Percentiles rank a stretch among this genome's conserved stretches.
Conservation (phyloP, 1,140 invertebrate species). For the Stegodyphus dumicola region DNA sequence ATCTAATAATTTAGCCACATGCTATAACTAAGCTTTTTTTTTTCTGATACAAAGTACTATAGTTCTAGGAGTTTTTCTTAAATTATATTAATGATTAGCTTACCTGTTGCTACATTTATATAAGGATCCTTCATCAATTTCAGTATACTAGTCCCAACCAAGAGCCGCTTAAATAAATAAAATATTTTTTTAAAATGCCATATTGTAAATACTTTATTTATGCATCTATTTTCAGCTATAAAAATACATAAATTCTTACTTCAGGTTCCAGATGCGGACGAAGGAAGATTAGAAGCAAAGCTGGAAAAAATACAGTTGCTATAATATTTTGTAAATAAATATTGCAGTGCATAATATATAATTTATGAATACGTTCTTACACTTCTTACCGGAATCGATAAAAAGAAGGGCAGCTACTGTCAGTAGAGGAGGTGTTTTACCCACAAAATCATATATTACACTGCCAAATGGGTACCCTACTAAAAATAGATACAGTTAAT, state of each 20-base stretch:
- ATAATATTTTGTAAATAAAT: neutral
- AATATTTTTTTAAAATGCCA: no score
- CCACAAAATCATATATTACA: slow-evolving; percentile 79
- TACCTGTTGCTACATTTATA: slow-evolving; percentile 72
- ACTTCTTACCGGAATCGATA: slow-evolving; percentile 67
- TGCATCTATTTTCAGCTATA: neutral
- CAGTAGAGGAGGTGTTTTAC: slow-evolving; percentile 80
- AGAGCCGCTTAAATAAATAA: slow-evolving; percentile 33
- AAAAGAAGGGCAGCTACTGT: slow-evolving; percentile 76
- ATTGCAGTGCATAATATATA: neutral
- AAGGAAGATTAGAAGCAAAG: slow-evolving; percentile 71
- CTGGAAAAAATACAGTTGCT: slow-evolving; percentile 71
- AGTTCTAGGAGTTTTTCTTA: no score
- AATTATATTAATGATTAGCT: neutral
- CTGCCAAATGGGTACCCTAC: slow-evolving; percentile 84
- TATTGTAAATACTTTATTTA: no score
- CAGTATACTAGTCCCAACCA: slow-evolving; percentile 10
- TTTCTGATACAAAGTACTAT: no score
- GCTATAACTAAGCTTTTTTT: no score
- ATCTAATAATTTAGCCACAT: no score
- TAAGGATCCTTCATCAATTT: slow-evolving; percentile 72
- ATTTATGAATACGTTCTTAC: neutral
- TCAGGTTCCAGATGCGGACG: slow-evolving; percentile 72
- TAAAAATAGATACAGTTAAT: slow-evolving; percentile 20
- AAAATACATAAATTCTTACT: slow-evolving; percentile 17